Evolutionary conservation across 1,140 invertebrate genomes (phyloP).

Genomic region (Heliconius nattereri): DNA sequence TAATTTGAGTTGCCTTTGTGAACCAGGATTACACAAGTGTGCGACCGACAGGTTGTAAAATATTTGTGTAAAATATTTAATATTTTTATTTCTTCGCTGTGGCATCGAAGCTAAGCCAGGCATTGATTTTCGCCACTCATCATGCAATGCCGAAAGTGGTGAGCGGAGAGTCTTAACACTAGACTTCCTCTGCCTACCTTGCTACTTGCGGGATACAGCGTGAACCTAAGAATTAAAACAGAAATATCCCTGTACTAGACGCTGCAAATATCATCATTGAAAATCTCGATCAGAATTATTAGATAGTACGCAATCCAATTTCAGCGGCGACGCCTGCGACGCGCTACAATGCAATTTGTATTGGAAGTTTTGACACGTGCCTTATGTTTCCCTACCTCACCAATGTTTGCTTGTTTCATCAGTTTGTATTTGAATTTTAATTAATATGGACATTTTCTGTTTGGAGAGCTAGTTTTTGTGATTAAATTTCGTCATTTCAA

Average conservation of each 20-base stretch:
- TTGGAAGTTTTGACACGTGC: constrained; percentile 61
- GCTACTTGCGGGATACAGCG: neutral
- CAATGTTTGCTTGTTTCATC: constrained; percentile 22
- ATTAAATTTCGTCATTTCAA: neutral
- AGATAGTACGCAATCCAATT: constrained; percentile 74
- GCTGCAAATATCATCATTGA: constrained; percentile 61
- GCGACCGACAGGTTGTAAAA: too few species aligned
- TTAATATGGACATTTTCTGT: neutral
- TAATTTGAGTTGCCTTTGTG: too few species aligned
- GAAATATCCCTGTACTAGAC: neutral
- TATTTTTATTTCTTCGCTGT: too few species aligned
- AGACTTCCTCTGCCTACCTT: too few species aligned
- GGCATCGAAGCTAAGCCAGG: too few species aligned
- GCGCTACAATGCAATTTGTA: constrained; percentile 65
- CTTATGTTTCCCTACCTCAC: constrained; percentile 46
- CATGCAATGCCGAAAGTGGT: too few species aligned
- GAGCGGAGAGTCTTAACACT: too few species aligned
- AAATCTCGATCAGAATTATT: constrained; percentile 69
- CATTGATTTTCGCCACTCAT: too few species aligned
- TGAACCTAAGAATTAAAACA: neutral
- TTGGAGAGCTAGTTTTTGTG: neutral
- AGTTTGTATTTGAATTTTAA: constrained; percentile 21
- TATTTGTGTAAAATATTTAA: too few species aligned
- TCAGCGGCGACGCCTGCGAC: constrained; percentile 57
- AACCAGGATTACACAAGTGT: too few species aligned